Conservation (phyloP, 2,888 invertebrate genomes). For the Nipponacmea schrenckii region DNA sequence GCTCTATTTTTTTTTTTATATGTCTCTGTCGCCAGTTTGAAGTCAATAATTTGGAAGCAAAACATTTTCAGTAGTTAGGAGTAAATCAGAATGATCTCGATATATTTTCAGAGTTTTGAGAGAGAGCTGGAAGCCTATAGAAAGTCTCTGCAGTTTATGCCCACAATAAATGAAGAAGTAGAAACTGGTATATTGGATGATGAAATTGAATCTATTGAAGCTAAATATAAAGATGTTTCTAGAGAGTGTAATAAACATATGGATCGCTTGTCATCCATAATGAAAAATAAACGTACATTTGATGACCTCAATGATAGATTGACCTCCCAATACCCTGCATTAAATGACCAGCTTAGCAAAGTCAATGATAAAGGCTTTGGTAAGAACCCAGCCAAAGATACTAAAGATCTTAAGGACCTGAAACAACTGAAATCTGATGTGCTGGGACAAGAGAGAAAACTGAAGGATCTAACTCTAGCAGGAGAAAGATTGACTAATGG, state of each 20-base stretch:
- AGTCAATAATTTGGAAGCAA: too few relatives aligned
- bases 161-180: conserved; percentile 54
- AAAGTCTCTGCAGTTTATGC: conserved; percentile 54
- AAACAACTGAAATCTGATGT: conserved; percentile 59
- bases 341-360: conserved; percentile 49
- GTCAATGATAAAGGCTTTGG: conserved; percentile 46
- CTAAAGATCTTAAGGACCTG: conserved; percentile 44
- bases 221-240: conserved; percentile 57
- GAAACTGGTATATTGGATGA: conserved; percentile 55
- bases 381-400: conserved; percentile 45
- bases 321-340: conserved; percentile 44
- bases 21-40: too few relatives aligned
- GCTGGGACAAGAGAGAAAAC: conserved; percentile 58
- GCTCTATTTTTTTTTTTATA: too few relatives aligned
- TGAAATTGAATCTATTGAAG: conserved; percentile 55
- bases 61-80: too few relatives aligned
- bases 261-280: conserved; percentile 48
- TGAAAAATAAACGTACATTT: conserved; percentile 54
- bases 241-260: conserved; percentile 53
- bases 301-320: conserved; percentile 55
- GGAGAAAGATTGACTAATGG: conserved; percentile 85
- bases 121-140: conserved; percentile 55
- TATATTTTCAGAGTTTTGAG: conserved; percentile 52
- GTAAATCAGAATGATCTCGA: neutral
- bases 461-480: conserved; percentile 69